These are phyloP conservation scores for Pangasianodon gigas DNA, from an alignment of 2,113 vertebrate species.

Conservation along the genomic window DNA sequence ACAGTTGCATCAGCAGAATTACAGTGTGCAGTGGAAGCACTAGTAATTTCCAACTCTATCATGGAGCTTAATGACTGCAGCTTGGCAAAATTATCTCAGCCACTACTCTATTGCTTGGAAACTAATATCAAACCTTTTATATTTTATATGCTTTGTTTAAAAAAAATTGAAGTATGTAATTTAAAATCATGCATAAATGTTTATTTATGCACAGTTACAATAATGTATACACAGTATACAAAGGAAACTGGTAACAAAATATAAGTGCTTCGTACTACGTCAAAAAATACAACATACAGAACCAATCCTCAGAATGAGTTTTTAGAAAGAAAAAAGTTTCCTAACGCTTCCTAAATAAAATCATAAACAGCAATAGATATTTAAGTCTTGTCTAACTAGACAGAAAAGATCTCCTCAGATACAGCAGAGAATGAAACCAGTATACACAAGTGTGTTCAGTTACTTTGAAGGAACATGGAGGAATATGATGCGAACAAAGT, in stretches of 20 bases:
- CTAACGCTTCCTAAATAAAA: not conserved
- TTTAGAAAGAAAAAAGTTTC: constrained; percentile 17
- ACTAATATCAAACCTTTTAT: not conserved
- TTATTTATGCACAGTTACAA: constrained; percentile 73
- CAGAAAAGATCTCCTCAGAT: constrained; percentile 25
- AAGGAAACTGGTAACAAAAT: constrained; percentile 61
- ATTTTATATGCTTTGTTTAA: not conserved
- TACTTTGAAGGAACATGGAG: not conserved
- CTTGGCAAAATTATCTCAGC: not conserved
- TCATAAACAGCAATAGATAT: not conserved
- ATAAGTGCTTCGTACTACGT: constrained; percentile 65
- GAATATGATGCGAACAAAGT: not conserved
- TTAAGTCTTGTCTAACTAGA: constrained; percentile 16
- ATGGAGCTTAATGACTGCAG: not conserved
- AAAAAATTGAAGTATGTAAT: not conserved
- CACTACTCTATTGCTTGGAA: not conserved
- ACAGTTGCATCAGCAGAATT: constrained; percentile 64
- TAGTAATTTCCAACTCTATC: constrained; percentile 9
- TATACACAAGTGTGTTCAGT: constrained; percentile 9
- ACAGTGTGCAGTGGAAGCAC: constrained; percentile 49
- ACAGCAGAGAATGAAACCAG: constrained; percentile 38
- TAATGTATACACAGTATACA: constrained; percentile 83
- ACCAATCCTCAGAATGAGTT: constrained; percentile 54
- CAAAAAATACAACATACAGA: constrained; percentile 63
- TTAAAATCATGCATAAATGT: constrained; percentile 26